Evolutionary conservation across 2,113 vertebrate species (phyloP), one percentile per base, ranked within the genome.

Genomic region (Carlito syrichta): DNA sequence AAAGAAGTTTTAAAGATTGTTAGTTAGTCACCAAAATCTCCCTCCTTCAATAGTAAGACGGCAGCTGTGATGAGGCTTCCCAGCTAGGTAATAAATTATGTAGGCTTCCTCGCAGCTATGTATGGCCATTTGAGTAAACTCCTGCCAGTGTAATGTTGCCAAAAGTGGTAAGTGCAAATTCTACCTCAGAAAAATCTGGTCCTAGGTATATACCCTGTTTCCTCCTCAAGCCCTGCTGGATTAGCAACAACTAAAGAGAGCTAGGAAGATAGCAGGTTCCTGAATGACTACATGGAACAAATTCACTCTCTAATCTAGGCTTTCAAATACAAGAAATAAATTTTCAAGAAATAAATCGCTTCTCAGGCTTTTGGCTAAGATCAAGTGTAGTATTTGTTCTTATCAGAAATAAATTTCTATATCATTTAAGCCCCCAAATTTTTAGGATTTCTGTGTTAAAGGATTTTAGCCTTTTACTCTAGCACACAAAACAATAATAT

Each of bases 391-490:
- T n/a, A n/a, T n/a, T n/a, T n/a, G n/a, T n/a, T n/a, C n/a, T n/a
- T n/a, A n/a, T n/a, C n/a, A 92, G 69, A 93, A 89, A 69, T 56
- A 74, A 74, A 92, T 3, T 68, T 83, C 48, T 63, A 1, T 40
- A 58, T 60, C 38, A 84, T 85, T 81, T 86, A 73, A 84, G 30
- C 35, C 40, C 20, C 13, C 81, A 48, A 86, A 92, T 74, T 73
- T n/a, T 86, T 79, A 89, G 16, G 43, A 86, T 85, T 96, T 92
- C 52, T 73, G 62, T 73, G 16, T 87, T 91, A 86, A 3, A 74
- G 32, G 9, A 76, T 38, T 58, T 86, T 54, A 68, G 66, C 66
- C 43, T 76, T 23, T 79, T 86, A 94, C 27, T 54, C 73, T 68
- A 76, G 93, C 60, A 81, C 23, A 81, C 19, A 90, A 30, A 94